Percentiles rank a stretch among this genome's conserved stretches.
These are phyloP conservation scores for Thera britannica DNA, from an alignment of 2,888 invertebrate species.

Conservation along the genomic window DNA sequence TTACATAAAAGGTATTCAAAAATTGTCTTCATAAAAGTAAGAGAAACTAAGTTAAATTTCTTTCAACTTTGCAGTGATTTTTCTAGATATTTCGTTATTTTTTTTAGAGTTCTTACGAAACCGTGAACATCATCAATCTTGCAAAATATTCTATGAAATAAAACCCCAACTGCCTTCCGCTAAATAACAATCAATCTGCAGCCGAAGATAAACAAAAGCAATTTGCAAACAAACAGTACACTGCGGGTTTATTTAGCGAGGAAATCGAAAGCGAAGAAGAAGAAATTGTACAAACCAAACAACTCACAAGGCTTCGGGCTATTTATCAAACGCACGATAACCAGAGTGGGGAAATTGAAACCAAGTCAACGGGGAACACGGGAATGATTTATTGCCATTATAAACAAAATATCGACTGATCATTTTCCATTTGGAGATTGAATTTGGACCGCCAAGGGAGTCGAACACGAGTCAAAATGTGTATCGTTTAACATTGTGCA, in stretches of 20 bases:
- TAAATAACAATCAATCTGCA: constrained; percentile 72
- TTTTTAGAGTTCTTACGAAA: neutral
- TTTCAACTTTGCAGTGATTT: no score
- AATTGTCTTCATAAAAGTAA: no score
- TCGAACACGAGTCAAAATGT: constrained; percentile 48
- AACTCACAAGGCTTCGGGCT: constrained; percentile 67
- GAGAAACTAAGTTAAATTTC: no score
- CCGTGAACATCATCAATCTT: neutral
- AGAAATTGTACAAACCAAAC: constrained; percentile 72
- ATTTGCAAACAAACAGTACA: constrained; percentile 70
- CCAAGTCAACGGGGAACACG: constrained; percentile 75
- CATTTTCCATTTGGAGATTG: constrained; percentile 78
- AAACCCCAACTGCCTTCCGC: constrained; percentile 48
- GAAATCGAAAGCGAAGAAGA: constrained; percentile 65
- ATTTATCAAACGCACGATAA: constrained; percentile 83
- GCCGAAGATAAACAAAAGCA: constrained; percentile 70
- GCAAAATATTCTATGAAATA: constrained; percentile 26
- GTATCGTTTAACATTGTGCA: constrained; percentile 48
- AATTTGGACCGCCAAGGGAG: constrained; percentile 69
- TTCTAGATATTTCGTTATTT: no score
- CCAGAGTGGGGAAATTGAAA: constrained; percentile 82
- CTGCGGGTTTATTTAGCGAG: constrained; percentile 78
- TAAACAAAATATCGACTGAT: constrained; percentile 81
- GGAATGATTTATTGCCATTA: constrained; percentile 80
- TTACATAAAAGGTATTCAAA: no score